A percentile compares a stretch with the other conserved stretches of the same genome.
phyloP scores from a whole-genome alignment of 2,113 vertebrate species.

The Hippocampus comes region DNA sequence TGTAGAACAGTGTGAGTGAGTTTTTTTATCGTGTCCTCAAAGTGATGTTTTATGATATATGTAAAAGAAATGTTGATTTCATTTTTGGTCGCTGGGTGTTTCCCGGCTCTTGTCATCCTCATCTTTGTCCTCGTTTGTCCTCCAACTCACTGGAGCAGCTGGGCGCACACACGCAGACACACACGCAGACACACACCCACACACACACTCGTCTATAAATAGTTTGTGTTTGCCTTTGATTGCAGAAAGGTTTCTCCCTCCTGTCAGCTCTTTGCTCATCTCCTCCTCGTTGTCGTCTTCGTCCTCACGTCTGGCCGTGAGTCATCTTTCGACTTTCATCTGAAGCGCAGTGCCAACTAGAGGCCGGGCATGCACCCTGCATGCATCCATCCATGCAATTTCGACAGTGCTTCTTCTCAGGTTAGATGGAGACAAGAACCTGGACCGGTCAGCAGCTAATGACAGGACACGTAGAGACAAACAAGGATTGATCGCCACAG shows the following conservation, averaged over 20 bases:
- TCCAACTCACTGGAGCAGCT: conserved; percentile 14
- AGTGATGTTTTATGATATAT: too few relatives aligned
- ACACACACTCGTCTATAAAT: conserved; percentile 40
- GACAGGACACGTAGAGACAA: not conserved
- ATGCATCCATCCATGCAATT: not conserved
- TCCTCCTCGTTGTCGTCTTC: conserved; percentile 12
- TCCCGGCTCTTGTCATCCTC: not conserved
- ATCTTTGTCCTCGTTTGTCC: conserved; percentile 15
- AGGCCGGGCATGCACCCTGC: not conserved
- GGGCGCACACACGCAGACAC: not conserved
- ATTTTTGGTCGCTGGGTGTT: not conserved
- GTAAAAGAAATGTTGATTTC: too few relatives aligned
- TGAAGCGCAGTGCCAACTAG: not conserved
- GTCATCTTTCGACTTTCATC: not conserved
- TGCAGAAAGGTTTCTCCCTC: conserved; percentile 25
- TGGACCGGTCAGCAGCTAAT: not conserved
- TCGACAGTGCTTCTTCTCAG: not conserved
- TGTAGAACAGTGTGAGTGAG: too few relatives aligned
- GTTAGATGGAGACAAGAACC: not conserved
- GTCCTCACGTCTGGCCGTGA: conserved; percentile 1
- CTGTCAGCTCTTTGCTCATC: conserved; percentile 22
- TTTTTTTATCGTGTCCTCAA: too few relatives aligned
- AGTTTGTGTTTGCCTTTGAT: conserved; percentile 33
- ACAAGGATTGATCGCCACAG: too few relatives aligned
- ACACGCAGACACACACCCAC: not conserved